Evolutionary conservation across 2,113 vertebrate species (phyloP), one percentile per base, ranked within the genome.

Genomic region (Chitala chitala): DNA sequence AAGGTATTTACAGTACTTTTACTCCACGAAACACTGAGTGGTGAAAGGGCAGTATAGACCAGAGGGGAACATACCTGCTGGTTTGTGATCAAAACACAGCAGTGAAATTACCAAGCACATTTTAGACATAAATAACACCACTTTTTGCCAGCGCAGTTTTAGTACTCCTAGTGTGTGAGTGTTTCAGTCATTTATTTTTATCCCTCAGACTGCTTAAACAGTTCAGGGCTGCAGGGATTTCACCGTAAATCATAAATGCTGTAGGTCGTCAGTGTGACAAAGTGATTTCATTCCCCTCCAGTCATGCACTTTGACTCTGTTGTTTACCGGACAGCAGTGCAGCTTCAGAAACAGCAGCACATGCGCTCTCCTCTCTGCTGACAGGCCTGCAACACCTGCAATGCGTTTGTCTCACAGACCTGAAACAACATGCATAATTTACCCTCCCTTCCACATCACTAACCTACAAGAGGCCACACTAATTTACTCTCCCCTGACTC

Each of bases 11-110:
- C 31, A 55, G 10, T 22, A 71, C 10, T 55, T 33, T 46, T 53
- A 33, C 26, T n/a, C n/a, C 4, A n/a, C n/a, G 17, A 33, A 6
- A 55, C 69, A 71, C 53, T 71, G 56, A 51, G 51, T 50, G 69
- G 51, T 51, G 26, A 0, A 26, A 71, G 22, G 51, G 33, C 17
- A 40, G 29, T 55, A 40, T 22, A 53, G 42, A 56, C 38, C 17
- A 55, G 3, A 42, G 20, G 6, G 50, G 33, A 22, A 56, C 7
- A 20, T 20, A 36, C 38, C 33, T 71, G 15, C 24, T 22, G 50
- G 38, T 55, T 54, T 42, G 42, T 40, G 22, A 71, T 53, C 51
- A 55, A n/a, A 42, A 0, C 6, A 36, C 31, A 71, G 31, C 17
- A 42, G 5, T 48, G 22, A 38, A 64, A 40, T 64, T 29, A 17